Conservation (phyloP, 2,797 vertebrate genomes). For the Cynopterus sphinx region DNA sequence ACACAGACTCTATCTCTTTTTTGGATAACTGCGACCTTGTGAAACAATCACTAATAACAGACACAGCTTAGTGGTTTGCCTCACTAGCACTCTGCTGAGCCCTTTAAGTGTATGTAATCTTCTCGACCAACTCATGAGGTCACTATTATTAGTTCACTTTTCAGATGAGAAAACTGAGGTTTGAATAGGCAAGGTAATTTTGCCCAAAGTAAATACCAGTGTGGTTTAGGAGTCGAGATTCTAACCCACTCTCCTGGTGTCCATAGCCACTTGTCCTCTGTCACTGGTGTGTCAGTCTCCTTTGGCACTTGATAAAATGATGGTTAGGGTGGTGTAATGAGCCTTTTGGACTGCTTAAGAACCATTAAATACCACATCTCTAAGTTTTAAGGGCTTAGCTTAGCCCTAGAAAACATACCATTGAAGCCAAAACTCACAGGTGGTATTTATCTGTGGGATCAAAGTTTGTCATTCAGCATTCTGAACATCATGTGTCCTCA, state of each 20-base stretch:
- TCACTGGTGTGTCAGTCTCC: neutral
- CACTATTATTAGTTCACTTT: neutral
- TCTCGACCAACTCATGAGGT: neutral
- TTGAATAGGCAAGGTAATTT: neutral
- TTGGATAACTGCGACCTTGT: neutral
- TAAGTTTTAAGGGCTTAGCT: neutral
- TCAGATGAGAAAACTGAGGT: neutral
- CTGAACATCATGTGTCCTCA: neutral
- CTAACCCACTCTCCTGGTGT: neutral
- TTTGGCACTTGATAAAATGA: neutral
- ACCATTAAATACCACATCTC: neutral
- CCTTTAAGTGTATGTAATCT: neutral
- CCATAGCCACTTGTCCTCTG: neutral
- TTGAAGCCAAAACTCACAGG: neutral
- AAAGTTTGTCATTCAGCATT: neutral
- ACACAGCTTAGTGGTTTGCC: neutral
- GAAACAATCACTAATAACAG: slow-evolving; percentile 33
- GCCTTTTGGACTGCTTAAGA: neutral
- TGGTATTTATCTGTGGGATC: neutral
- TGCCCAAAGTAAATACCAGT: neutral
- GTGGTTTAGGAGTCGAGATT: neutral
- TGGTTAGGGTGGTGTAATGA: neutral
- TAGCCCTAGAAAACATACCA: neutral
- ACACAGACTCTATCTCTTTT: neutral
- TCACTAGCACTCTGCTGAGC: neutral